These are phyloP conservation scores for Spea bombifrons DNA, from an alignment of 2,113 vertebrate species.

Conservation along the genomic window DNA sequence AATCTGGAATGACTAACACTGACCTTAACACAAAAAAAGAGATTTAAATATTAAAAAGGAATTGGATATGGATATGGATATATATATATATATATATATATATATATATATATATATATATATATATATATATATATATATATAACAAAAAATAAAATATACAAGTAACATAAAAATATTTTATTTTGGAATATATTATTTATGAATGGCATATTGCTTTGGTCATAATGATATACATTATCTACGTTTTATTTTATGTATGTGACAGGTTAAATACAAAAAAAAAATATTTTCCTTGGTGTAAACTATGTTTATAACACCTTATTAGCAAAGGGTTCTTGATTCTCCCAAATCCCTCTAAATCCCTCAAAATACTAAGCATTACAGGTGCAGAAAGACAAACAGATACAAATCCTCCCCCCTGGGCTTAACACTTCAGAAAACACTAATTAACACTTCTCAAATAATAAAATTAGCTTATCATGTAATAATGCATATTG, in stretches of 20 bases:
- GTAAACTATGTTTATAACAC: not conserved
- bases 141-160: too few species aligned
- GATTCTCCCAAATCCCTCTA: not conserved
- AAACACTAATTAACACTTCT: constrained; percentile 43
- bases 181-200: too few species aligned
- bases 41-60: not conserved
- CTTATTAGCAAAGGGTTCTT: not conserved
- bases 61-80: not conserved
- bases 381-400: constrained; percentile 25
- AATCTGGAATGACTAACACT: not conserved
- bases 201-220: too few species aligned
- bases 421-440: constrained; percentile 32
- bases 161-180: too few species aligned
- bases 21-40: not conserved
- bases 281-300: not conserved
- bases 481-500: constrained; percentile 31
- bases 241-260: not conserved
- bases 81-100: not conserved
- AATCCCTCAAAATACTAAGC: not conserved
- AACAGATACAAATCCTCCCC: not conserved
- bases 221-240: too few species aligned
- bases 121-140: not conserved
- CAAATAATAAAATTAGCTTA: constrained; percentile 47
- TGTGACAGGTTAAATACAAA: not conserved
- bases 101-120: not conserved